A percentile compares a stretch with the other conserved stretches of the same genome.
These are phyloP conservation scores for Neoaliturus tenellus DNA, from an alignment of 2,888 invertebrate species.

Conservation along the genomic window DNA sequence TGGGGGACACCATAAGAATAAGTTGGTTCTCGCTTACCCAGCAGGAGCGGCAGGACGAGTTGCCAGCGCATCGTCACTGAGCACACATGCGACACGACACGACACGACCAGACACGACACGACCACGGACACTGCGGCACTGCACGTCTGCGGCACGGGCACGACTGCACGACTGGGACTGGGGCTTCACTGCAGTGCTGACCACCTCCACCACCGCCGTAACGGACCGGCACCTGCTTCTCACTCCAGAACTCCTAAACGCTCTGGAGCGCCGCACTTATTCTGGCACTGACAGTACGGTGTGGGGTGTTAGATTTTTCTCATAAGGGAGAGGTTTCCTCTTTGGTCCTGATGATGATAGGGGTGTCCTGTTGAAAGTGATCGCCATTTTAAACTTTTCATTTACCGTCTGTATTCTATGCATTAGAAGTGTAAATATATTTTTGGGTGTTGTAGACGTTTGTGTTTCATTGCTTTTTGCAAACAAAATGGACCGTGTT, in stretches of 20 bases:
- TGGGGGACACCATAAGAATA: background rate
- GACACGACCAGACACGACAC: background rate
- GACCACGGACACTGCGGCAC: background rate
- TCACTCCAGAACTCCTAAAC: background rate
- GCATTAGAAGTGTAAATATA: too few relatives aligned
- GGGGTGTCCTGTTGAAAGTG: too few relatives aligned
- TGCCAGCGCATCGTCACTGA: slow-evolving; percentile 15
- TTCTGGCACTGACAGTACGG: too few relatives aligned
- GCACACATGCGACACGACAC: background rate
- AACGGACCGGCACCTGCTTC: slow-evolving; percentile 13
- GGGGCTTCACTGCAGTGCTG: background rate
- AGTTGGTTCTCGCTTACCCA: slow-evolving; percentile 1
- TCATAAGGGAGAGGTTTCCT: too few relatives aligned
- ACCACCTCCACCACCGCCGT: background rate
- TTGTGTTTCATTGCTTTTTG: too few relatives aligned
- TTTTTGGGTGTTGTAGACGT: too few relatives aligned
- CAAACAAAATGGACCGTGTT: too few relatives aligned
- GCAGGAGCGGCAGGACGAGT: slow-evolving; percentile 38
- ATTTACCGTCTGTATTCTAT: too few relatives aligned
- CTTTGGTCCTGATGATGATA: too few relatives aligned
- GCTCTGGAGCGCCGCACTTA: too few relatives aligned
- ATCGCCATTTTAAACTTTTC: too few relatives aligned
- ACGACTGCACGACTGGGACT: background rate
- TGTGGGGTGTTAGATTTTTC: too few relatives aligned
- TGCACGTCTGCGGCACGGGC: background rate